phyloP scores from a whole-genome alignment of 1,140 invertebrate genomes.

The Rhagoletis zephyria region DNA sequence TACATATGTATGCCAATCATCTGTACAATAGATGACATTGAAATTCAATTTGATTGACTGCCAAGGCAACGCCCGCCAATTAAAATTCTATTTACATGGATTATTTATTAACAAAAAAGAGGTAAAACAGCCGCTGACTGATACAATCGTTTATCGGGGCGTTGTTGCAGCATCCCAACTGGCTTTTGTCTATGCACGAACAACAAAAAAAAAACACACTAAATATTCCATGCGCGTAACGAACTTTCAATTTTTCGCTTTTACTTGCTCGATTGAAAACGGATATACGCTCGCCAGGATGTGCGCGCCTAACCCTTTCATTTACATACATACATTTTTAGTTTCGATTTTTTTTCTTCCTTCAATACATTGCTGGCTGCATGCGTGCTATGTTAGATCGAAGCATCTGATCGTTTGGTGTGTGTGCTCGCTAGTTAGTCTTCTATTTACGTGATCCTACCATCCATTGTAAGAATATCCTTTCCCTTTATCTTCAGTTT shows the following conservation, averaged over 20 bases:
- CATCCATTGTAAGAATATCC: background rate
- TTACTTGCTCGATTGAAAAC: slow-evolving; percentile 15
- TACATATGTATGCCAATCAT: background rate
- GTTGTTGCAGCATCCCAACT: slow-evolving; percentile 46
- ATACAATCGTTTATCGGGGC: background rate
- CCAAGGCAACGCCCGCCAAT: slow-evolving; percentile 37
- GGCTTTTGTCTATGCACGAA: slow-evolving; percentile 35
- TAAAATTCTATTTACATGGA: slow-evolving; percentile 50
- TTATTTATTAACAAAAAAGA: background rate
- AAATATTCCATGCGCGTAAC: background rate
- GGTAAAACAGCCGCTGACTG: background rate
- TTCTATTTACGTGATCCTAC: background rate
- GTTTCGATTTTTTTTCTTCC: background rate
- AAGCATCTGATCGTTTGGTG: slow-evolving; percentile 1
- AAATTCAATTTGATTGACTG: slow-evolving; percentile 45
- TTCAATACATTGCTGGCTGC: background rate
- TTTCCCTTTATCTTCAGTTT: slow-evolving; percentile 10
- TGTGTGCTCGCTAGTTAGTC: background rate
- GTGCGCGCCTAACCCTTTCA: slow-evolving; percentile 39
- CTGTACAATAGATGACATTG: background rate
- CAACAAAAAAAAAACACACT: background rate
- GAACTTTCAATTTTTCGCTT: slow-evolving; percentile 33
- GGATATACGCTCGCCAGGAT: slow-evolving; percentile 33
- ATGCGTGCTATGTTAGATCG: background rate
- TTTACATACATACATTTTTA: background rate